Conservation (phyloP, 2,113 vertebrate species). For the Macquaria australasica region DNA sequence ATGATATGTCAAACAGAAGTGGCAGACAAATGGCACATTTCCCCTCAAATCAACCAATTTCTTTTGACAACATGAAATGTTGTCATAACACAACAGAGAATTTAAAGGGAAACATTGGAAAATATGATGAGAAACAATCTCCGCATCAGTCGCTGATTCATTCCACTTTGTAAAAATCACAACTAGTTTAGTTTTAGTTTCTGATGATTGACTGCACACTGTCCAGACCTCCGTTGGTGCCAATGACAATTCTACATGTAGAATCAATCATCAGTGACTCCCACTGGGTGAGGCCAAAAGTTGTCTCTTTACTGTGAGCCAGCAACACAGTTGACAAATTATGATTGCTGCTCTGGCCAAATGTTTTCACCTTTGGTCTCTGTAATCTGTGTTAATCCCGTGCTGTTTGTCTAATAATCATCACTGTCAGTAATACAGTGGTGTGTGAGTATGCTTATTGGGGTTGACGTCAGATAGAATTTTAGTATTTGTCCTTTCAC, state of each 20-base stretch:
- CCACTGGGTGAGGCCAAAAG: conserved; percentile 30
- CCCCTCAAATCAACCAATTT: not conserved
- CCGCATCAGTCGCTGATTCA: not conserved
- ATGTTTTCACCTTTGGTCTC: conserved; percentile 33
- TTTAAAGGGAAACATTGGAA: not conserved
- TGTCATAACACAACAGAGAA: not conserved
- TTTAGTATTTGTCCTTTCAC: not conserved
- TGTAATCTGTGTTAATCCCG: conserved; percentile 38
- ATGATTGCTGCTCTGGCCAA: conserved; percentile 6
- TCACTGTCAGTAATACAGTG: not conserved
- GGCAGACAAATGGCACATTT: conserved; percentile 4
- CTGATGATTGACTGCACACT: conserved; percentile 16
- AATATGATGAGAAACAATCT: not conserved
- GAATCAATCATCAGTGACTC: conserved; percentile 40
- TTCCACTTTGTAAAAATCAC: not conserved
- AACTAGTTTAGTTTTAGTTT: not conserved
- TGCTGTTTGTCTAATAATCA: conserved; percentile 2
- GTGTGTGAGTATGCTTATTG: conserved; percentile 1
- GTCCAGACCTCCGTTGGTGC: conserved; percentile 8
- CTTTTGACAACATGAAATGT: conserved; percentile 17
- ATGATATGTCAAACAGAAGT: conserved; percentile 23
- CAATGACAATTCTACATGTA: not conserved
- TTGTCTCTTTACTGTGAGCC: conserved; percentile 36
- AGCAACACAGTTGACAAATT: conserved; percentile 34
- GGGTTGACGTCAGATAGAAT: not conserved